Percentiles rank a stretch among this genome's conserved stretches.
These are phyloP conservation scores for Drosophila watanabei DNA, from an alignment of 1,140 invertebrate genomes.

Conservation along the genomic window DNA sequence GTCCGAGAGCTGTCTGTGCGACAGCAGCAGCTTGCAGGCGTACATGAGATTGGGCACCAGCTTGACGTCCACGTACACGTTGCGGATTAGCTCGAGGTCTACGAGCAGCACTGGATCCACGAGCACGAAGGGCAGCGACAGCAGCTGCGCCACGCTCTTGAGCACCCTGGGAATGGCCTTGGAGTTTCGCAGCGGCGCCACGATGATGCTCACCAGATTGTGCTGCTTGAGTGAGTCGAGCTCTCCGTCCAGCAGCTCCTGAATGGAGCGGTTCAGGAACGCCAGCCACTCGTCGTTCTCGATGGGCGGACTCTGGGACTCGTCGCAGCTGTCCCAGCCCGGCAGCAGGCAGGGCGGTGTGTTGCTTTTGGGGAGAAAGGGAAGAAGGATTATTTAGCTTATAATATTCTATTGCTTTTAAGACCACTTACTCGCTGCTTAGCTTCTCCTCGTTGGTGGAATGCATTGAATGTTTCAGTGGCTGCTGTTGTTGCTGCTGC, in stretches of 20 bases:
- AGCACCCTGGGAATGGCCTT: constrained; percentile 89
- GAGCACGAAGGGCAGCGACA: constrained; percentile 90
- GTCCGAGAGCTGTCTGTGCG: constrained; percentile 70
- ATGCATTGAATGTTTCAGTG: constrained; percentile 66
- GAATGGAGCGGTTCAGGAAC: constrained; percentile 90
- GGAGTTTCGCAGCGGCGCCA: constrained; percentile 89
- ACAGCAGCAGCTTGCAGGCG: constrained; percentile 89
- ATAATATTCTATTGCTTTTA: too few species aligned
- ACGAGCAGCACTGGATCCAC: constrained; percentile 88
- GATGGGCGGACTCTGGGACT: constrained; percentile 88
- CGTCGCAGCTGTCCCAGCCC: constrained; percentile 85
- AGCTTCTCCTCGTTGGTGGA: constrained; percentile 83
- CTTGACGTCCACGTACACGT: constrained; percentile 91
- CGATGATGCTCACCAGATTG: constrained; percentile 90
- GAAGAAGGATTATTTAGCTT: neutral
- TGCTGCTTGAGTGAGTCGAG: constrained; percentile 90
- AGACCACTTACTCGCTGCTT: constrained; percentile 67
- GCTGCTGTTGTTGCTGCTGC: constrained; percentile 70
- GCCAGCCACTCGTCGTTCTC: constrained; percentile 94
- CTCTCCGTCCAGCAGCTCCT: constrained; percentile 91
- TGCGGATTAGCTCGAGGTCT: constrained; percentile 86
- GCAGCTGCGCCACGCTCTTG: constrained; percentile 89
- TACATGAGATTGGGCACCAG: constrained; percentile 92
- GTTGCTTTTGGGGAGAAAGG: constrained; percentile 47
- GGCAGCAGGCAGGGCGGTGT: constrained; percentile 81